Evolutionary conservation across 2,888 invertebrate species (phyloP).

Genomic region (Eremobia ochroleuca): DNA sequence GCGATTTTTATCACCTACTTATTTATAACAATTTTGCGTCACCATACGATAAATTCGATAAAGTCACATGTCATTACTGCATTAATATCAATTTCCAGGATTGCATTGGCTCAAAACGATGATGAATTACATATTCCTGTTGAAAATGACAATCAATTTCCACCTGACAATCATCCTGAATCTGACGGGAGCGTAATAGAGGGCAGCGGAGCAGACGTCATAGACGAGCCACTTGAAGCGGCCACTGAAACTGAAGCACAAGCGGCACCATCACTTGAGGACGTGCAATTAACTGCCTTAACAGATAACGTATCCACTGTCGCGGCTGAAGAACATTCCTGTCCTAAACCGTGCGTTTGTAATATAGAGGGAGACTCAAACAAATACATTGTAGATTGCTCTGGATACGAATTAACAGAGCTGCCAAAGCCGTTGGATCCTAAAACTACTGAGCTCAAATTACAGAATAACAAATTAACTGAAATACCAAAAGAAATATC

Average conservation of each 20-base stretch:
- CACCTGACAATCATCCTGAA: constrained; percentile 81
- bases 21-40: constrained; percentile 83
- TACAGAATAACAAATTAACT: constrained; percentile 86
- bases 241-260: constrained; percentile 62
- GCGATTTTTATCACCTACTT: constrained; percentile 84
- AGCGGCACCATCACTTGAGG: constrained; percentile 74
- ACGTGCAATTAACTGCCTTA: constrained; percentile 71
- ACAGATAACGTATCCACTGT: constrained; percentile 64
- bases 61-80: constrained; percentile 79
- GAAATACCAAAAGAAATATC: constrained; percentile 84
- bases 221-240: constrained; percentile 75
- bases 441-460: constrained; percentile 81
- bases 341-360: constrained; percentile 84
- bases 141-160: constrained; percentile 85
- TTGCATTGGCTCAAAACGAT: constrained; percentile 77
- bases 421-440: constrained; percentile 85
- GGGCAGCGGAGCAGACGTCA: constrained; percentile 79
- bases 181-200: constrained; percentile 74
- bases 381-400: constrained; percentile 86
- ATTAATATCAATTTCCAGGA: constrained; percentile 70
- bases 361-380: constrained; percentile 79
- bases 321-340: constrained; percentile 68
- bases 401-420: constrained; percentile 86
- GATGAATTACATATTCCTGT: constrained; percentile 83
- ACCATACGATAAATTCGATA: constrained; percentile 83